These are phyloP conservation scores for Melanostoma scalare DNA, from an alignment of 2,888 invertebrate species.

Conservation along the genomic window DNA sequence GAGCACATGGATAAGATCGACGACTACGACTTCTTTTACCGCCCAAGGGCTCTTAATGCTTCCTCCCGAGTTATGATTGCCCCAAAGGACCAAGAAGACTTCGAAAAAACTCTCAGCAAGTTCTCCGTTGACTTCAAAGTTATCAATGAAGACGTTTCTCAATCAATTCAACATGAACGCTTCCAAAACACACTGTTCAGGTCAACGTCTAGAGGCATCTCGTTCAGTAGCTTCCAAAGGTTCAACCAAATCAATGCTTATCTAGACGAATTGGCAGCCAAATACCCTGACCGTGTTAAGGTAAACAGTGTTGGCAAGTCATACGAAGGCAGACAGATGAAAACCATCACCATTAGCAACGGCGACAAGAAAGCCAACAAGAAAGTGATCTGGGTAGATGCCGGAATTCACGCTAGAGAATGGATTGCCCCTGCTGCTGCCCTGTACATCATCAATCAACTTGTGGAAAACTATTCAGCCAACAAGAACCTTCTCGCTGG, in stretches of 20 bases:
- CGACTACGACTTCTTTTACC: constrained; percentile 78
- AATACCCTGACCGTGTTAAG: constrained; percentile 83
- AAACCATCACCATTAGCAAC: constrained; percentile 85
- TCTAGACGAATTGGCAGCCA: constrained; percentile 82
- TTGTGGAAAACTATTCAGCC: constrained; percentile 83
- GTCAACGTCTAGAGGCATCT: constrained; percentile 58
- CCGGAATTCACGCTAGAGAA: constrained; percentile 86
- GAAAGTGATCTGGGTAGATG: constrained; percentile 84
- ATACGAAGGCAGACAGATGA: constrained; percentile 84
- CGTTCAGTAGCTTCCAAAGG: constrained; percentile 77
- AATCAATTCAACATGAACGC: constrained; percentile 73
- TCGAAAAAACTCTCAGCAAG: constrained; percentile 75
- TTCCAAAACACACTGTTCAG: constrained; percentile 73
- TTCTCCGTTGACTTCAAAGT: constrained; percentile 75
- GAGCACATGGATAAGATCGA: constrained; percentile 74
- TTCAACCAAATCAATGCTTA: constrained; percentile 82
- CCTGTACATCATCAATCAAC: constrained; percentile 84
- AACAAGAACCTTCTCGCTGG: constrained; percentile 83
- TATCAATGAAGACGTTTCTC: constrained; percentile 76
- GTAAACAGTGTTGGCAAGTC: constrained; percentile 84
- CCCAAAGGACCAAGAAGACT: constrained; percentile 77
- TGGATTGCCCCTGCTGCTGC: constrained; percentile 86
- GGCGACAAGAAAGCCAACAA: constrained; percentile 80
- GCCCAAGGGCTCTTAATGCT: constrained; percentile 75
- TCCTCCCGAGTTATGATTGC: constrained; percentile 78